Evolutionary conservation across 2,113 vertebrate genomes (phyloP), one percentile per base, ranked within the genome.

Genomic region (Sclerurus mexicanus): DNA sequence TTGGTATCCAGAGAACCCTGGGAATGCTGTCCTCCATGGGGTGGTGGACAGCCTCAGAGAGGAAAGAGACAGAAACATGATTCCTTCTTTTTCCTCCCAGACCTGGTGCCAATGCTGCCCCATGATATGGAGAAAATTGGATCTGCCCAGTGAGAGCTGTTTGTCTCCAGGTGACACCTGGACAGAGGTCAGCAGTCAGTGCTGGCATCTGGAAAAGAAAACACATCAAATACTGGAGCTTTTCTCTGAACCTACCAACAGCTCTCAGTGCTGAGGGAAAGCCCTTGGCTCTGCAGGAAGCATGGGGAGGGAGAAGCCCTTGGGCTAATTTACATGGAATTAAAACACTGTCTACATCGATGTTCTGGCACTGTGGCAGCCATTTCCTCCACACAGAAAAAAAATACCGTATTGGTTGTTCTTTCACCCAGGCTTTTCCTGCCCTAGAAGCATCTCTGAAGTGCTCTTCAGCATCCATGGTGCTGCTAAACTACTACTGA

Each of bases 291-390:
- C 89, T 33, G 60, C 79, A 73, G 82, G 90, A 76, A 58, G 55
- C n/a, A 7, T 73, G 24, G 74, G 93, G 35, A 60, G 78, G 93
- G 89, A 92, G 87, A 82, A 98, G 82, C 77, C 89, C 87, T 40
- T 27, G 53, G 94, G 76, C 84, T 97, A 91, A 97, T 98, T 97
- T 95, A 94, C 87, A 85, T 52, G 80, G 85, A 97, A 97, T 56
- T 78, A 95, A 96, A 97, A 87, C 92, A 96, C 64, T 95, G 97
- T 89, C 91, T 91, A 93, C 88, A 87, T 27, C 44, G 69, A 89
- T 92, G 91, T 80, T 79, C 80, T 97, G 96, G 97, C 91, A 96
- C 95, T 35, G 83, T 74, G 90, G 94, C 95, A 96, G 87, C 87
- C 91, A 13, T 97, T 97, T 96, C 68, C 85, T 95, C 83, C 62